A percentile compares a stretch with the other conserved stretches of the same genome.
Evolutionary conservation across 2,113 vertebrate genomes (phyloP).

Genomic region (Suncus etruscus): DNA sequence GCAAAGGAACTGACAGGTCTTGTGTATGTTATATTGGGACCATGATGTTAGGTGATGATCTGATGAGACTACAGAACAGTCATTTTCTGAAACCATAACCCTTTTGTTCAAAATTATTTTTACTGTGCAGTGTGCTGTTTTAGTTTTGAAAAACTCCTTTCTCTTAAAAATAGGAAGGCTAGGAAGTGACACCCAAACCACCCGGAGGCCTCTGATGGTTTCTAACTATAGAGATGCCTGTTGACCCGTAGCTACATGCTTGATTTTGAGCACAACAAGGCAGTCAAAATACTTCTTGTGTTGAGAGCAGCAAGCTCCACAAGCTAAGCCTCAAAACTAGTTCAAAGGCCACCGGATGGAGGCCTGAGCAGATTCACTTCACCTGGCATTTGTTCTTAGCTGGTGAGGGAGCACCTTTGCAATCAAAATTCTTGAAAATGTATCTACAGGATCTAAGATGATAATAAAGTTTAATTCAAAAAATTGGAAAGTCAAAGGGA

Average conservation of each 20-base stretch:
- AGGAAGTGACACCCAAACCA: conserved; percentile 17
- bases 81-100: neutral
- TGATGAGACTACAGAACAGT: neutral
- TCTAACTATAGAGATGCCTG: conserved; percentile 50
- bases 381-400: neutral
- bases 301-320: conserved; percentile 7
- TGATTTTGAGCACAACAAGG: neutral
- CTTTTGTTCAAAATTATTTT: conserved; percentile 45
- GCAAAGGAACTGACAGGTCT: neutral
- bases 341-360: neutral
- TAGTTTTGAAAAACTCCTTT: neutral
- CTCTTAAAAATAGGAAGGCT: conserved; percentile 59
- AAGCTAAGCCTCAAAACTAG: neutral
- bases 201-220: conserved; percentile 30
- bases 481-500: no score
- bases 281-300: neutral
- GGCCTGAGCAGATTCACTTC: neutral
- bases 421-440: conserved; percentile 20
- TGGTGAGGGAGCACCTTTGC: neutral
- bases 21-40: neutral
- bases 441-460: no score
- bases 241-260: conserved; percentile 14
- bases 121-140: neutral
- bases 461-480: no score
- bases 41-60: neutral